These are phyloP conservation scores for Pygoscelis antarcticus DNA, from an alignment of 2,113 vertebrate genomes.

Conservation along the genomic window DNA sequence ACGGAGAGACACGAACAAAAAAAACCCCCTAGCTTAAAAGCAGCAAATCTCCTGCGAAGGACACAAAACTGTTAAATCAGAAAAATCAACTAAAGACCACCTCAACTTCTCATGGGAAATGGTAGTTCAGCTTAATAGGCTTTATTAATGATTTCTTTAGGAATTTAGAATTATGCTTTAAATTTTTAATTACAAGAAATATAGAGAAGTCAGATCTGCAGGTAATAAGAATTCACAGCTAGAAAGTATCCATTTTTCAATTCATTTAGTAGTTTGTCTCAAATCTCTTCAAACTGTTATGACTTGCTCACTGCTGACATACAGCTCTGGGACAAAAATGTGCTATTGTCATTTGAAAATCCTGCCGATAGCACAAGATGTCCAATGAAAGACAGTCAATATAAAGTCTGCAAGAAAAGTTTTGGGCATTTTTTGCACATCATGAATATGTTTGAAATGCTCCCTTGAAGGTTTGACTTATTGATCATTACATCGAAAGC, in stretches of 20 bases:
- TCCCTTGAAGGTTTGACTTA: not conserved
- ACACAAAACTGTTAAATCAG: not conserved
- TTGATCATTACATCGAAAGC: not conserved
- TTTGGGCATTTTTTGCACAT: not conserved
- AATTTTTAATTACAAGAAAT: constrained; percentile 41
- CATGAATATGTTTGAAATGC: not conserved
- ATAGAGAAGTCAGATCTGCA: not conserved
- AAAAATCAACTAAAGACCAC: not conserved
- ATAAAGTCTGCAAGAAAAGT: not conserved
- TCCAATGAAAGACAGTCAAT: not conserved
- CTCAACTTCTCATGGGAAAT: not conserved
- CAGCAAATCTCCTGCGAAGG: not conserved
- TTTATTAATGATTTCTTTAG: not conserved
- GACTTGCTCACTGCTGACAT: not conserved
- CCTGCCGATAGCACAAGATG: not conserved
- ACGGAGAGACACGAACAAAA: not conserved
- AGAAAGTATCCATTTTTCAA: not conserved
- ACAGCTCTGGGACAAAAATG: not conserved
- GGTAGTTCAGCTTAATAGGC: not conserved
- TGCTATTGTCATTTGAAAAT: not conserved
- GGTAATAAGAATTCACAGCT: not conserved
- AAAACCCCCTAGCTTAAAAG: not conserved
- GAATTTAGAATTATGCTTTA: constrained; percentile 12
- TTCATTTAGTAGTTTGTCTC: not conserved
- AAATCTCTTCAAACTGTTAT: not conserved